These are phyloP conservation scores for Helobdella robusta DNA, from an alignment of 2,888 invertebrate genomes.

Conservation along the genomic window DNA sequence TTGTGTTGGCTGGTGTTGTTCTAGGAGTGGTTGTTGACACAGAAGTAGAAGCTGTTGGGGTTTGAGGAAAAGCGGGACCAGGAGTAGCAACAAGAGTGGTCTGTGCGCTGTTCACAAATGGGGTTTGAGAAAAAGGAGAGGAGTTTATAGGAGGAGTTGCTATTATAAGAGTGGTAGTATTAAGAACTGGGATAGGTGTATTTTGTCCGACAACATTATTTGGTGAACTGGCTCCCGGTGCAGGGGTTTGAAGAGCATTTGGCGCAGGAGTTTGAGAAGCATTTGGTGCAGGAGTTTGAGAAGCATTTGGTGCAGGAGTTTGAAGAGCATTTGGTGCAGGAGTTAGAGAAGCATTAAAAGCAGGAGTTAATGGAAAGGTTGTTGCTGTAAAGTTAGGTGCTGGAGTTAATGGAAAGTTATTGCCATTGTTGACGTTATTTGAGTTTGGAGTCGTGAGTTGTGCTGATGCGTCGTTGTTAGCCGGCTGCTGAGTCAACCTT, in stretches of 20 bases:
- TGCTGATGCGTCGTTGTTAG: no score
- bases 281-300: neutral
- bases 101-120: neutral
- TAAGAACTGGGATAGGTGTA: neutral
- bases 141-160: neutral
- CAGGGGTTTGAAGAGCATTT: neutral
- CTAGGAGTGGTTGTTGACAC: conserved; percentile 21
- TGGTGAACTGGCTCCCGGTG: no score
- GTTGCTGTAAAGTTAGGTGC: no score
- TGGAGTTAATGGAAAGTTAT: no score
- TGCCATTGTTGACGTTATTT: no score
- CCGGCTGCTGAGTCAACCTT: no score
- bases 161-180: neutral
- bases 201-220: no score
- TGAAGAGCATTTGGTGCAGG: neutral
- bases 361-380: no score
- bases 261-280: neutral
- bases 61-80: neutral
- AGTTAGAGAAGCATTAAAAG: neutral
- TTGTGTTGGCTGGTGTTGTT: neutral
- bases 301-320: neutral
- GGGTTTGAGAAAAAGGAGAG: neutral
- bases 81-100: neutral
- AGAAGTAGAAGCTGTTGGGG: conserved; percentile 21
- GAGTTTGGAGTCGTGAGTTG: no score